Evolutionary conservation across 2,797 vertebrate genomes (phyloP).

Genomic region (Pangasius macronema): DNA sequence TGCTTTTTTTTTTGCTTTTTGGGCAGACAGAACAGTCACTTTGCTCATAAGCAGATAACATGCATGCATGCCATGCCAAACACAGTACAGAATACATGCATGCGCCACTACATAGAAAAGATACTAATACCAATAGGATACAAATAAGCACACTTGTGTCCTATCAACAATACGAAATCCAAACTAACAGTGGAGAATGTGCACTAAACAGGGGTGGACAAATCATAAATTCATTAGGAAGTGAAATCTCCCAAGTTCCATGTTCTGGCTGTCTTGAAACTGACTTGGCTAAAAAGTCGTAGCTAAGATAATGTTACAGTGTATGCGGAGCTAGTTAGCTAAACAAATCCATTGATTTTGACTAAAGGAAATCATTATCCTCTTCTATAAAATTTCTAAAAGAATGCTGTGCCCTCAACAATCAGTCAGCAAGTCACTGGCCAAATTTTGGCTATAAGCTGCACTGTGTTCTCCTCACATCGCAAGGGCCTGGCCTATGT

Average conservation of each 20-base stretch:
- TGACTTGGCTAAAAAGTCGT: background rate
- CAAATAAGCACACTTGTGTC: background rate
- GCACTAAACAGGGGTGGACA: conserved; percentile 1
- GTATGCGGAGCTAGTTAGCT: background rate
- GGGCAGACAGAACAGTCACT: conserved; percentile 60
- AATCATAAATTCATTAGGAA: background rate
- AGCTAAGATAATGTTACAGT: background rate
- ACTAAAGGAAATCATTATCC: background rate
- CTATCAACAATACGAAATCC: background rate
- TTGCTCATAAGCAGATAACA: conserved; percentile 50
- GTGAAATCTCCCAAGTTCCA: background rate
- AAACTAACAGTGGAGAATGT: background rate
- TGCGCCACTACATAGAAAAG: conserved; percentile 12
- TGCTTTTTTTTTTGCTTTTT: conserved; percentile 39
- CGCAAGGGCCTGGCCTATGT: background rate
- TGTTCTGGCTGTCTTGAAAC: background rate
- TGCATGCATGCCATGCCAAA: conserved; percentile 59
- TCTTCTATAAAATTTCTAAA: background rate
- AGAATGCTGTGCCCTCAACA: background rate
- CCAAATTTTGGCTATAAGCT: background rate
- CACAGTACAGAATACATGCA: conserved; percentile 34
- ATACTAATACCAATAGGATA: background rate
- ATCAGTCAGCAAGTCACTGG: background rate
- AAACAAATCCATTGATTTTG: too few species aligned
- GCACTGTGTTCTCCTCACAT: background rate